Base-by-base conservation (phyloP, 1,140 invertebrate species). In the Zelostemma sp. region DNA sequence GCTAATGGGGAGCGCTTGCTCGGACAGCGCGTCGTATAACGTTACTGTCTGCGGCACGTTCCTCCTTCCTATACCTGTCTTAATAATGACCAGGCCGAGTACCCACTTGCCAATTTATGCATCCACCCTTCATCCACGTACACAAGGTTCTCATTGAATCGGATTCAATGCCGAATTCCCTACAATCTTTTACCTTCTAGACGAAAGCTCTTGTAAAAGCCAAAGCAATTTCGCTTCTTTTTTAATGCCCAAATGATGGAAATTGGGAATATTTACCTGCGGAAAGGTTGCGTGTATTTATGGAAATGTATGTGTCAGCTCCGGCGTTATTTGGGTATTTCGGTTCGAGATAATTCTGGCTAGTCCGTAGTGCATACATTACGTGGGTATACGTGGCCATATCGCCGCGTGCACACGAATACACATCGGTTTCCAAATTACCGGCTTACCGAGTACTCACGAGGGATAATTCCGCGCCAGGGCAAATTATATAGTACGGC, bases 1-100 rank as follows among this genome's bases (percentile, higher is more conserved):
- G 75, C 69, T 80, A 80, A 79, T 77, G 67, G 68, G 67, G 60
- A 59, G 74, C 45, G 54, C 70, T 73, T 68, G 67, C 63, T 57
- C 60, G 40, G 48, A 21, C 40, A 61, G 15, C 55, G 56, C 61
- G 45, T 69, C 61, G 60, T 73, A 66, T 73, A 68, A 73, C 59
- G 63, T 70, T 72, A 73, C 67, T 56, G 67, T 70, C 74, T 75
- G 66, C 62, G 18, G 14, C 50, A 46, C 51, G 46, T 55, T 54
- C 58, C 56, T 51, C 48, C 47, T 55, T 46, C 59, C 35, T 46
- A 28, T 46, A 25, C 31, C 43, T 49, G 35, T 45, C 61, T 65
- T 65, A 48, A 59, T 64, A 64, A 64, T 47, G 47, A 50, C 53
- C 56, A 53, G 50, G 15, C 47, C 58, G 40, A 35, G 9, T 68